Percentiles rank a stretch among this genome's conserved stretches.
These are phyloP conservation scores for Homarus gammarus DNA, from an alignment of 2,888 invertebrate species.

Conservation along the genomic window DNA sequence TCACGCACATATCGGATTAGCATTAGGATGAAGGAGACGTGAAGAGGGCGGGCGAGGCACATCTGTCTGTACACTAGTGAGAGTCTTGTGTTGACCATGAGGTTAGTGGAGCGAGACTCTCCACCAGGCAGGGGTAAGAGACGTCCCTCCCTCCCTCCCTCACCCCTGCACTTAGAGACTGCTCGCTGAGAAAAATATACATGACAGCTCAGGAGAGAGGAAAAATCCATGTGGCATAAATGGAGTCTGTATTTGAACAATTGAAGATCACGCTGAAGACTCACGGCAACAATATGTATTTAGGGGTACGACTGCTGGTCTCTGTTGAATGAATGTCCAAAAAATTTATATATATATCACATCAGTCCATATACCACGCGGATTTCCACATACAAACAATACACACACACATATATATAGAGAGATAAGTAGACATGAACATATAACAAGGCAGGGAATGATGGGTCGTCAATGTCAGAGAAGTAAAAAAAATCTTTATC, in stretches of 20 bases:
- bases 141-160: background rate
- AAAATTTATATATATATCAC: too few species aligned
- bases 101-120: conserved; percentile 8
- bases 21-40: background rate
- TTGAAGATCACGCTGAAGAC: background rate
- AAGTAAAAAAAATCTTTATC: too few species aligned
- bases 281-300: background rate
- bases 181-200: background rate
- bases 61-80: background rate
- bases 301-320: too few species aligned
- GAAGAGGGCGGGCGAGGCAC: background rate
- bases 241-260: background rate
- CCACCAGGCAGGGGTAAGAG: background rate
- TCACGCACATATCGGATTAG: background rate
- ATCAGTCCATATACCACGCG: too few species aligned
- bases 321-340: too few species aligned
- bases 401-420: too few species aligned
- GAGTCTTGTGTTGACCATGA: background rate
- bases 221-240: background rate
- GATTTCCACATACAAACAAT: too few species aligned
- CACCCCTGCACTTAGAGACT: background rate
- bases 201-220: background rate
- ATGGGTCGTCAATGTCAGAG: too few species aligned
- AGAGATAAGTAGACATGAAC: too few species aligned
- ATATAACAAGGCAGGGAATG: too few species aligned